A percentile compares a stretch with the other conserved stretches of the same genome.
phyloP scores from a whole-genome alignment of 1,140 invertebrate species.

The Proales similis region DNA sequence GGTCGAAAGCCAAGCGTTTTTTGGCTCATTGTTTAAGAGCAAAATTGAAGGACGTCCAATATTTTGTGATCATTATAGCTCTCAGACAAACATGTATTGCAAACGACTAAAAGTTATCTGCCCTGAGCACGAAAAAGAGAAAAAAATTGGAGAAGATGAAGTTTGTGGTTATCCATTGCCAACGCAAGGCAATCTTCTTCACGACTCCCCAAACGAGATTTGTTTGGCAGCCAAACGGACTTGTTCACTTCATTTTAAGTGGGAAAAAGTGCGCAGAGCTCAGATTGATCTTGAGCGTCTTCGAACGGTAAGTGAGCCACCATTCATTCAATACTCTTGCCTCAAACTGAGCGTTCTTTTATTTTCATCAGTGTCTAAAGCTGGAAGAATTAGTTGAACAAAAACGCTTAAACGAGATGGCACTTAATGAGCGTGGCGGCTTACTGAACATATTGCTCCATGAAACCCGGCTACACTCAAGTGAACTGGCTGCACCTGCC shows the following conservation, averaged over 20 bases:
- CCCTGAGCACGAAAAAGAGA: constrained; percentile 93
- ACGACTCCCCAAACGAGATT: constrained; percentile 59
- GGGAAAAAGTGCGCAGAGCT: constrained; percentile 86
- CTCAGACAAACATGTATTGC: constrained; percentile 81
- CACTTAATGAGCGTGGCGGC: constrained; percentile 13
- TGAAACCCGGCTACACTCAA: too few species aligned
- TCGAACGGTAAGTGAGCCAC: background rate
- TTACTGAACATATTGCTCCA: constrained; percentile 28
- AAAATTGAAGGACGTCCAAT: constrained; percentile 86
- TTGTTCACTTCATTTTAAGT: constrained; percentile 82
- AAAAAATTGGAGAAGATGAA: constrained; percentile 68
- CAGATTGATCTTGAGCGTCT: constrained; percentile 68
- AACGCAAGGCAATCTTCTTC: constrained; percentile 60
- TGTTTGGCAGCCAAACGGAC: constrained; percentile 80
- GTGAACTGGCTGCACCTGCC: too few species aligned
- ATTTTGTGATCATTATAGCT: constrained; percentile 95
- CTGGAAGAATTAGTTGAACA: constrained; percentile 90
- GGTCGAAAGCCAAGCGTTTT: constrained; percentile 92
- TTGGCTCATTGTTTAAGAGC: constrained; percentile 86
- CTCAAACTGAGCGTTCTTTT: constrained; percentile 37
- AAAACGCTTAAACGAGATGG: constrained; percentile 58
- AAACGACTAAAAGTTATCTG: constrained; percentile 88
- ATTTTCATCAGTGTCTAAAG: constrained; percentile 70
- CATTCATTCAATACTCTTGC: background rate
- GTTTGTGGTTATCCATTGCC: constrained; percentile 85